Base-by-base conservation (phyloP, 37 sponge, comb jelly and placozoan genomes). In the Chondrosia reniformis region DNA sequence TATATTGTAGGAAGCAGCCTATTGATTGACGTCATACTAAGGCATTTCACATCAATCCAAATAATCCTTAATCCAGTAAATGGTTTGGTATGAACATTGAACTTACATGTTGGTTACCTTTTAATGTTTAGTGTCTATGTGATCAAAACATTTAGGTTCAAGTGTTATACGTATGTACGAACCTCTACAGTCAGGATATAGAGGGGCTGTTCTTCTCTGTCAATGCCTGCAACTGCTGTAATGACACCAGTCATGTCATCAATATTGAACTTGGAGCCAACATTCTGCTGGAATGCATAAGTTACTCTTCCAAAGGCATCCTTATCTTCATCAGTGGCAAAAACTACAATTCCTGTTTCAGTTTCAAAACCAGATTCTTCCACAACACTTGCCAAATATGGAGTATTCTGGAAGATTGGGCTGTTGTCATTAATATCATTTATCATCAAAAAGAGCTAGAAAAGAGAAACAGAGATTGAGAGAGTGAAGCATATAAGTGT, bases 151-250 rank as follows among this genome's bases (percentile, higher is more conserved):
- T 19, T 49, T 19, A 49, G 54, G 12, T 12, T 49, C 15, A 19
- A 49, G 15, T 49, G 54, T 49, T 12, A 17, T 19, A 17, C 54
- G 17, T 49, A 49, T 19, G 25, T 62, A 62, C 36, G 21, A 21
- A 69, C 72, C 36, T 34, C 72, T 25, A 69, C 72, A 41, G 42
- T 69, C 3, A 69, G 72, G 0, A 43, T 44, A 69, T 34, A 69
- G 42, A n/a, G 39, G 41, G 43, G 41, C 22, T 69, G 8, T 21
- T 24, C 25, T 69, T 69, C 72, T 25, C 72, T 34, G 72, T 69
- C 72, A 41, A 69, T 21, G 25, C 22, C 21, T 41, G 39, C 42
- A 44, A 19, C 42, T 41, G 42, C 72, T 39, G 72, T 69, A 24
- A 69, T 36, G 1, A 34, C 72, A 69, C 72, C 72, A 69, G 8